Base-by-base conservation (phyloP, 1,140 invertebrate species). In the Gonioctena quinquepunctata region DNA sequence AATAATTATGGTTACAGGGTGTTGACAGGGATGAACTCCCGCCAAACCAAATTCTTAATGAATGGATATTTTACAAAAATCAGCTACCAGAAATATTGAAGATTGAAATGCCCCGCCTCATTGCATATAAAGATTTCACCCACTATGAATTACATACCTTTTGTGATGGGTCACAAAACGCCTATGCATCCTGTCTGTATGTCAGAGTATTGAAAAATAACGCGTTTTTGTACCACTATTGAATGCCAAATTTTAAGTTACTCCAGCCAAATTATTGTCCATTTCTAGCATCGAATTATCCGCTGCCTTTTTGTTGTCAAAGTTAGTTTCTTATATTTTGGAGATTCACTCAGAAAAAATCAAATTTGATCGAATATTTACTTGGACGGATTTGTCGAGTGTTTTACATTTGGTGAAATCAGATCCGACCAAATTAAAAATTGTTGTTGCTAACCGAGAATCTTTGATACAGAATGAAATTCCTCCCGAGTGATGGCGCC, bases 301-400 rank as follows among this genome's bases (percentile, higher is more conserved):
- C 27, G 76, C 60, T 1, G 73, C 77, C n/a, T 25, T 66, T n/a
- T 42, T 77, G n/a, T 57, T 78, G 26, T n/a, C 70, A 27, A 59
- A 52, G 26, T 68, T 73, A 61, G 23, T 61, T 7, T 59, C 16
- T 49, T 73, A 19, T 5, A 11, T 61, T 61, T 13, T 27, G 33
- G 28, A 13, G 19, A 11, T 62, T 52, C 13, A 65, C 2, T 16
- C 49, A 21, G 13, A 66, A 8, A 48, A 68, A 4, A 19, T 66
- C 11, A 28, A 26, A n/a, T 54, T 50, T 26, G 25, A 52, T 2
- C 28, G 76, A 3, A 66, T 78, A 1, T 74, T 66, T 27, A 80
- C 79, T 68, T 84, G 83, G 83, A 80, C 77, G 0, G 80, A 85
- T n/a, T 83, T 81, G 3, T 82, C 78, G 0, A 78, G 82, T 3